Evolutionary conservation across 2,797 vertebrate species (phyloP).

Genomic region (Sebastes nivosus): DNA sequence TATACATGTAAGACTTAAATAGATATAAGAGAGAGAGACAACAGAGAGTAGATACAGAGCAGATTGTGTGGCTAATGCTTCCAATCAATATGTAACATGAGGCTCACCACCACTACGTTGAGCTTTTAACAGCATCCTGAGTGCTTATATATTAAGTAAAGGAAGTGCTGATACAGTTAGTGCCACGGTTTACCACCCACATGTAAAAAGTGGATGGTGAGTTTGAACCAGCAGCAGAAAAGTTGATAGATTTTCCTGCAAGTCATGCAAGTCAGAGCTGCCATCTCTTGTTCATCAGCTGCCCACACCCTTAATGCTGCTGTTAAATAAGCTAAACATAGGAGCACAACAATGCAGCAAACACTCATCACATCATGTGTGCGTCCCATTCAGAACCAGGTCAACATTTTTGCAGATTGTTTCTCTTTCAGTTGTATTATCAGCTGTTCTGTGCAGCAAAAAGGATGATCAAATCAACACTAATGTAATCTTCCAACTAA

Average conservation of each 20-base stretch:
- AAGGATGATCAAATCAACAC: not conserved
- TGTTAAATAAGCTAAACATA: not conserved
- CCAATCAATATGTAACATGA: constrained; percentile 65
- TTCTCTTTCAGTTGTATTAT: not conserved
- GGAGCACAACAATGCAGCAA: constrained; percentile 7
- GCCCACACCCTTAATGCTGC: constrained; percentile 25
- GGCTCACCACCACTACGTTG: constrained; percentile 7
- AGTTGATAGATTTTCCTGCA: constrained; percentile 43
- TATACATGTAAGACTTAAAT: not conserved
- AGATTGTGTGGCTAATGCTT: constrained; percentile 27
- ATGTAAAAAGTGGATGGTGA: not conserved
- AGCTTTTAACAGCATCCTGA: constrained; percentile 56
- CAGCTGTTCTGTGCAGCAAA: not conserved
- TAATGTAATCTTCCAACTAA: not conserved
- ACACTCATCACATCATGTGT: not conserved
- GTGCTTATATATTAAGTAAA: constrained; percentile 41
- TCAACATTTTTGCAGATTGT: not conserved
- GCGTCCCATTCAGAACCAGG: not conserved
- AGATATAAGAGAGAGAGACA: not conserved
- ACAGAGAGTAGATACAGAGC: not conserved
- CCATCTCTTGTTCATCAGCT: constrained; percentile 5
- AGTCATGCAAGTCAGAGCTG: constrained; percentile 54
- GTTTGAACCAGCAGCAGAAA: not conserved
- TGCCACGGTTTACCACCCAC: not conserved
- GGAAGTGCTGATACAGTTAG: constrained; percentile 2